Evolutionary conservation across 2,113 vertebrate genomes (phyloP).

Genomic region (Craseonycteris thonglongyai): DNA sequence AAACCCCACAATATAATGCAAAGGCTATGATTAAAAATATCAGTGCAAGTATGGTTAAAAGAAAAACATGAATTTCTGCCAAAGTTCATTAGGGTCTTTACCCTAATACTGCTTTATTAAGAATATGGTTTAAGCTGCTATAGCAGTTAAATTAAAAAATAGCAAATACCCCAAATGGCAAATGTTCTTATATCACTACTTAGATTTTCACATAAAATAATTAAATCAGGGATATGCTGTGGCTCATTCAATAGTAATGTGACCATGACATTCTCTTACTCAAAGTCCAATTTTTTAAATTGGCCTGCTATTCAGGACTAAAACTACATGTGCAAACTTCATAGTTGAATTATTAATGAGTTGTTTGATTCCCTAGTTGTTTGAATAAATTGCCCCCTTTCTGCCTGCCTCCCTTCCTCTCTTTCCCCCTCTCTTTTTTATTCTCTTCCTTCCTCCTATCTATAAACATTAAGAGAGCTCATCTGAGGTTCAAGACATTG

Average conservation of each 20-base stretch:
- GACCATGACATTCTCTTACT: slow-evolving; percentile 41
- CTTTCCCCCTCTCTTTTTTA: no score
- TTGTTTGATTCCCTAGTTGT: not conserved
- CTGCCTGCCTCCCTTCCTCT: not conserved
- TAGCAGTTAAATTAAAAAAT: slow-evolving; percentile 65
- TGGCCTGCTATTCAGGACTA: slow-evolving; percentile 27
- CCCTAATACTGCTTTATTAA: slow-evolving; percentile 57
- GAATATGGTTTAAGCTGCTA: slow-evolving; percentile 54
- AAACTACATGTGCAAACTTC: slow-evolving; percentile 1
- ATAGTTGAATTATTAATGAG: slow-evolving; percentile 13
- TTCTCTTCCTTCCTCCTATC: not conserved
- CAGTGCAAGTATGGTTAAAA: slow-evolving; percentile 71
- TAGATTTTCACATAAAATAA: slow-evolving; percentile 53
- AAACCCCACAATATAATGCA: slow-evolving; percentile 76
- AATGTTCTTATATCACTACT: slow-evolving; percentile 53
- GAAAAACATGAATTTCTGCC: slow-evolving; percentile 71
- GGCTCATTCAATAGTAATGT: slow-evolving; percentile 39
- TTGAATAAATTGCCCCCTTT: not conserved
- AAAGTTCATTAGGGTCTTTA: slow-evolving; percentile 64
- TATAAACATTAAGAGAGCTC: not conserved
- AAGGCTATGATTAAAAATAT: slow-evolving; percentile 83
- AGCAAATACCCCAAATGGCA: slow-evolving; percentile 38
- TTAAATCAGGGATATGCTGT: slow-evolving; percentile 43
- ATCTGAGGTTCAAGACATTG: not conserved
- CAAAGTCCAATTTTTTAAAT: slow-evolving; percentile 38